Evolutionary conservation across 2,797 vertebrate genomes (phyloP).

Genomic region (Brotula barbata): DNA sequence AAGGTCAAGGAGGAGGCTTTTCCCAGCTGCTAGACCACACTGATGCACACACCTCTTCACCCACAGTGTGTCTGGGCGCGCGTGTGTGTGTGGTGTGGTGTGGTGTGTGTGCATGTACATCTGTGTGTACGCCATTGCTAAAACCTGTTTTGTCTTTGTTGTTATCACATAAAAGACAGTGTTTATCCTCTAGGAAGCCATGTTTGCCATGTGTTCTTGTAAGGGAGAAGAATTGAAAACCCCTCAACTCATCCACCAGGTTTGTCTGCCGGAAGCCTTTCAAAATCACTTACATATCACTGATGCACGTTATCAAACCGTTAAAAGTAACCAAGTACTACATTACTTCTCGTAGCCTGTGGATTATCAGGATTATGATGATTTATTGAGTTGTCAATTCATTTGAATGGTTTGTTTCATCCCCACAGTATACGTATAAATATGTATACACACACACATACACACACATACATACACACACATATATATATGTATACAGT

Average conservation of each 20-base stretch:
- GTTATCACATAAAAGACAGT: slow-evolving; percentile 65
- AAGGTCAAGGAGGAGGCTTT: slow-evolving; percentile 76
- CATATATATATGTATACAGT: background rate
- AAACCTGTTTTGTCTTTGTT: slow-evolving; percentile 65
- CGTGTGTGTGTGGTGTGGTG: slow-evolving; percentile 2
- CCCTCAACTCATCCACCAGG: slow-evolving; percentile 47
- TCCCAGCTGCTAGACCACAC: slow-evolving; percentile 75
- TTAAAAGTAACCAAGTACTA: slow-evolving; percentile 7
- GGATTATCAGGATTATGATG: slow-evolving; percentile 5
- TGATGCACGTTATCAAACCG: no score
- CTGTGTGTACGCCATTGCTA: slow-evolving; percentile 30
- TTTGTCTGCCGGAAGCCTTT: slow-evolving; percentile 39
- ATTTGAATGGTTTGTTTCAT: background rate
- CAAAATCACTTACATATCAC: slow-evolving; percentile 60
- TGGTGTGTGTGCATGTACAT: background rate
- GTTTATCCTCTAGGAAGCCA: slow-evolving; percentile 65
- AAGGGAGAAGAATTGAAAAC: slow-evolving; percentile 54
- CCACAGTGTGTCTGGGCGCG: background rate
- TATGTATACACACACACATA: background rate
- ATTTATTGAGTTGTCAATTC: slow-evolving; percentile 8
- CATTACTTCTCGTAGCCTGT: slow-evolving; percentile 14
- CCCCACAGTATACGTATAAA: background rate
- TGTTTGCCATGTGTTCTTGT: slow-evolving; percentile 66
- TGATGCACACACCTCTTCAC: slow-evolving; percentile 52
- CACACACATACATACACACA: no score